Evolutionary conservation across 2,888 invertebrate genomes (phyloP).

Genomic region (Tachina lurida): DNA sequence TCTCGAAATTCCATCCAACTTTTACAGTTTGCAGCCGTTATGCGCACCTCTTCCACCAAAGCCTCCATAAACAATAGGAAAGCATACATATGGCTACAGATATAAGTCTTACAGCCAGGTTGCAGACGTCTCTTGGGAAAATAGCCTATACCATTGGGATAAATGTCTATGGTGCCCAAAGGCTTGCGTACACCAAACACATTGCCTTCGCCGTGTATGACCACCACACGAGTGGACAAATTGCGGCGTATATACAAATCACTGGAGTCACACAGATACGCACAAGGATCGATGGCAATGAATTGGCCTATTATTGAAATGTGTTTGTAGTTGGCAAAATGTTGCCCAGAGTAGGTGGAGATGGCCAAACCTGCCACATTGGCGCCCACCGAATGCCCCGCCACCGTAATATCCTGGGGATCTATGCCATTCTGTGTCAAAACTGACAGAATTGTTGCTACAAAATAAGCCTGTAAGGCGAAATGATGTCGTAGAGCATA

Average conservation of each 20-base stretch:
- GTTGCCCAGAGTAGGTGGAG: constrained; percentile 70
- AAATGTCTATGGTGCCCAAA: constrained; percentile 79
- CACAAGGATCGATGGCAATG: constrained; percentile 79
- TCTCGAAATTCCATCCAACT: constrained; percentile 78
- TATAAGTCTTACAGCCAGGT: constrained; percentile 78
- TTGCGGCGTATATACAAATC: constrained; percentile 77
- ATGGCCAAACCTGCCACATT: constrained; percentile 80
- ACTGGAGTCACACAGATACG: constrained; percentile 77
- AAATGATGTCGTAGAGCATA: constrained; percentile 79
- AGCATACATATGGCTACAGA: constrained; percentile 80
- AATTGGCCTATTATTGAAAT: constrained; percentile 74
- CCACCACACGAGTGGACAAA: constrained; percentile 75
- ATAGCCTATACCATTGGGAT: constrained; percentile 80
- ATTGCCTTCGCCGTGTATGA: constrained; percentile 80
- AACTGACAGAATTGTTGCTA: constrained; percentile 76
- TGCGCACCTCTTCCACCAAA: constrained; percentile 77
- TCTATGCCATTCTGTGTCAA: constrained; percentile 74
- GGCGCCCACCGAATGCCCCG: constrained; percentile 80
- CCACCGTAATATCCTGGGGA: constrained; percentile 75
- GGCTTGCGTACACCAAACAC: constrained; percentile 76
- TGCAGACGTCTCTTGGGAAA: constrained; percentile 76
- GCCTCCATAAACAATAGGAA: constrained; percentile 80
- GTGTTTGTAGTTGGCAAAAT: constrained; percentile 17
- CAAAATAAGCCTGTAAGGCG: constrained; percentile 77
- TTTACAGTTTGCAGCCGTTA: constrained; percentile 79